Percentiles rank a stretch among this genome's conserved stretches.
These are phyloP conservation scores for Sorex fumeus DNA, from an alignment of 2,113 vertebrate species.

Conservation along the genomic window DNA sequence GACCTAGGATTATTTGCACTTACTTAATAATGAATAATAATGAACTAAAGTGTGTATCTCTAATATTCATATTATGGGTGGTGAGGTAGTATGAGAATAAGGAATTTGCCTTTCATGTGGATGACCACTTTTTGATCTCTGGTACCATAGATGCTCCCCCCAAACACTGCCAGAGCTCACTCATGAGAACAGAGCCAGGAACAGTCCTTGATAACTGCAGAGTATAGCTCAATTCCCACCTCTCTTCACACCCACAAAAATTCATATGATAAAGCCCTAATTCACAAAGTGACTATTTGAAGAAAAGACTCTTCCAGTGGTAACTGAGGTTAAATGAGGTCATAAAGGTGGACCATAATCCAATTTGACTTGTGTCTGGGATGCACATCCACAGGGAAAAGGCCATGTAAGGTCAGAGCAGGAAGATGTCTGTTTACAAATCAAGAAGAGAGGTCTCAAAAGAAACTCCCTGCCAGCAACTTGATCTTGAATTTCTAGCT, in stretches of 20 bases:
- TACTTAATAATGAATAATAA: background rate
- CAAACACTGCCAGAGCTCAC: too few species aligned
- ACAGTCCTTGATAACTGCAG: too few species aligned
- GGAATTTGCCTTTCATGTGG: too few species aligned
- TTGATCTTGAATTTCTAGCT: background rate
- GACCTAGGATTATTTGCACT: background rate
- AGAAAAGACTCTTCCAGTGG: constrained; percentile 27
- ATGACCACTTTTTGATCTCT: too few species aligned
- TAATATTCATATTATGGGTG: too few species aligned
- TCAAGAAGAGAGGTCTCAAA: background rate
- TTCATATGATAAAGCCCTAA: background rate
- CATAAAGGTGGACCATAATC: background rate
- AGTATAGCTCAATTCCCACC: background rate
- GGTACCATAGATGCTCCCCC: too few species aligned
- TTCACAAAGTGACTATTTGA: background rate
- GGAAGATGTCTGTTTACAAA: constrained; percentile 19
- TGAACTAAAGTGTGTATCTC: background rate
- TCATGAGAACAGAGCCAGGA: too few species aligned
- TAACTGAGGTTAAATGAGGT: constrained; percentile 43
- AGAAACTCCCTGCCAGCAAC: background rate
- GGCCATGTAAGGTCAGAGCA: background rate
- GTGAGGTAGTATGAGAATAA: too few species aligned
- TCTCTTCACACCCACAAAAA: background rate
- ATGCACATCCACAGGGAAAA: constrained; percentile 8
- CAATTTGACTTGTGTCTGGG: background rate